These are phyloP conservation scores for Stenurella melanura DNA, from an alignment of 2,888 invertebrate species.

Conservation along the genomic window DNA sequence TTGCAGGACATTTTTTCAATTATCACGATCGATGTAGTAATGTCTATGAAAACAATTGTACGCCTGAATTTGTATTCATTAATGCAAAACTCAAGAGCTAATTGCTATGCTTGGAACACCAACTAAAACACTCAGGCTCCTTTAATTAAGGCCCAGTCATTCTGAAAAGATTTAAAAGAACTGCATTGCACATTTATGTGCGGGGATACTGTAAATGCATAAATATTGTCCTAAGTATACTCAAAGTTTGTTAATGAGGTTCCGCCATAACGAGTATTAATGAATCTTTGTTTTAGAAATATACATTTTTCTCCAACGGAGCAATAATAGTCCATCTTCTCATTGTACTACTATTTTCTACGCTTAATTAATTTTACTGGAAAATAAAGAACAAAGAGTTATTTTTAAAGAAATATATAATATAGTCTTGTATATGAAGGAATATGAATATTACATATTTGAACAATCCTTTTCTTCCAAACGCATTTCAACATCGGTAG, in stretches of 20 bases:
- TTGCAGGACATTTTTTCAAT: slow-evolving; percentile 39
- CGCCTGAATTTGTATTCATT: slow-evolving; percentile 57
- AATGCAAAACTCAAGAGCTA: slow-evolving; percentile 58
- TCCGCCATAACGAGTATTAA: slow-evolving; percentile 1
- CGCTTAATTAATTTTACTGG: not conserved
- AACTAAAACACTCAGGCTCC: slow-evolving; percentile 50
- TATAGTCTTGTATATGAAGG: not conserved
- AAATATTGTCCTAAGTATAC: slow-evolving; percentile 38
- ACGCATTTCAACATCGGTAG: no score
- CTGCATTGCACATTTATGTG: slow-evolving; percentile 50
- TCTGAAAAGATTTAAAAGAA: slow-evolving; percentile 55
- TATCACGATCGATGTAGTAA: slow-evolving; percentile 47
- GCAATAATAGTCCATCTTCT: not conserved
- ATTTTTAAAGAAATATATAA: not conserved
- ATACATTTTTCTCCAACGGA: not conserved
- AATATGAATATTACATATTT: not conserved
- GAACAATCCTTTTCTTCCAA: no score
- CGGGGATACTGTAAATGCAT: slow-evolving; percentile 39
- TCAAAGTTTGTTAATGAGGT: slow-evolving; percentile 25
- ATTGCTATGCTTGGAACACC: slow-evolving; percentile 55
- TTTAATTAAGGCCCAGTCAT: slow-evolving; percentile 54
- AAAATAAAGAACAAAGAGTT: not conserved
- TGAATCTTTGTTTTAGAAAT: slow-evolving; percentile 14
- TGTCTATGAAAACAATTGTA: slow-evolving; percentile 53
- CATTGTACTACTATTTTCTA: not conserved